Evolutionary conservation across 2,113 vertebrate species (phyloP), one percentile per base, ranked within the genome.

Genomic region (Ammodytes marinus): DNA sequence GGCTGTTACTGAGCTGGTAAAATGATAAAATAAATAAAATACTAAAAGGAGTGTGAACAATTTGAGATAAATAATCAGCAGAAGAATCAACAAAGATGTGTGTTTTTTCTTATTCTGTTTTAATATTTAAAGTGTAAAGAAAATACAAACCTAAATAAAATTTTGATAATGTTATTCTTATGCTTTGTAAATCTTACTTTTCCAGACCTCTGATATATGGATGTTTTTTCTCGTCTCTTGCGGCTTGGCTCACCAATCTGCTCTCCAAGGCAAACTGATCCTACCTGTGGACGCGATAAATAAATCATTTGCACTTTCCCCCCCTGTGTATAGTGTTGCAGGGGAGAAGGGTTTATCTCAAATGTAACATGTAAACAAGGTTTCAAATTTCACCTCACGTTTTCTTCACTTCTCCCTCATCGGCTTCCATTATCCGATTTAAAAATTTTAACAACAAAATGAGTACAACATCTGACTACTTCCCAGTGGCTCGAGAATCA

Each of bases 401-500:
- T 39, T 57, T 14, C 15, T 61, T 72, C 54, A 10, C 54, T 46
- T 53, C n/a, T 63, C 46, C 27, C 17, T 35, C 15, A 67, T 65
- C 37, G 76, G 12, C 55, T 74, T 57, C 40, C 52, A 52, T n/a
- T 37, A 54, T 55, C 17, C 59, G 46, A 59, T 67, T 69, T 60
- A 8, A 27, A 27, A 27, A 80, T 74, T 80, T 83, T 40, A 39
- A 70, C 27, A 74, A 64, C 54, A 65, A 77, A 27, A 69, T 37
- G 55, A 46, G 63, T 50, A 73, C 19, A 49, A 37, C 85, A 65
- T 65, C 19, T 19, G 39, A 49, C 58, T 83, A 58, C 42, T 69
- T 79, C 66, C 35, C 47, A 52, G 54, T 45, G 77, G 68, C 74
- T 77, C 69, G 77, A 75, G 81, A 86, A 79, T 80, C 46, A 73